Base-by-base conservation (phyloP, 2,113 vertebrate genomes). In the Pantherophis guttatus region DNA sequence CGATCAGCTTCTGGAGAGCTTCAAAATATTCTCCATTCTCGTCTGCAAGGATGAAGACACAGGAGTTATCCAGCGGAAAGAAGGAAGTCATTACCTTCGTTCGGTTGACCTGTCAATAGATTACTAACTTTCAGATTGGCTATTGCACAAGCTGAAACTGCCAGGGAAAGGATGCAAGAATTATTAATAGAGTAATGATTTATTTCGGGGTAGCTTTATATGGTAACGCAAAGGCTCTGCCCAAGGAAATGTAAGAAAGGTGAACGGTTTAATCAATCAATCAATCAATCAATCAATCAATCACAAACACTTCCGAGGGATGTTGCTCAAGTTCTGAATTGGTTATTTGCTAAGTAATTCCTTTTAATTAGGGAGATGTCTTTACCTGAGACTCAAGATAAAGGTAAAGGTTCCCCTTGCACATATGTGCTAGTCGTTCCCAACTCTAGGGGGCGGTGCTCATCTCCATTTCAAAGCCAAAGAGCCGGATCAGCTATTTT, bases 1-100 rank as follows among this genome's bases (percentile, higher is more conserved):
- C 99, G 23, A 99, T 99, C 98, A 99, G 99, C 97, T 97, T 94
- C 96, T 98, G 98, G 94, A 99, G 98, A 0, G 96, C 97, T 97
- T 98, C 94, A 96, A 99, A 99, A 94, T 99, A 99, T 5, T 98
- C 97, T 95, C 96, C 96, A 8, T 99, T 99, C 96, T 99, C 99
- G 98, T 99, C 99, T 99, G 95, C 39, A 93, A 94, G 2, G 87
- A 92, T 57, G 29, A 90, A 92, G n/a, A 94, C 0, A 93, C 0
- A 88, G 0, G 52, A 33, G 55, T 94, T n/a, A 91, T 21, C 59
- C 8, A 39, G n/a, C 1, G 50, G 65, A 48, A 0, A 52, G 58
- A 91, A 87, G 6, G 26, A 19, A 23, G 1, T n/a, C 5, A 13
- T 86, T 92, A 3, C 7, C 19, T 70, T 33, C 3, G 7, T 53